Evolutionary conservation across 2,797 vertebrate genomes (phyloP).

Genomic region (Anabacerthia variegaticeps): DNA sequence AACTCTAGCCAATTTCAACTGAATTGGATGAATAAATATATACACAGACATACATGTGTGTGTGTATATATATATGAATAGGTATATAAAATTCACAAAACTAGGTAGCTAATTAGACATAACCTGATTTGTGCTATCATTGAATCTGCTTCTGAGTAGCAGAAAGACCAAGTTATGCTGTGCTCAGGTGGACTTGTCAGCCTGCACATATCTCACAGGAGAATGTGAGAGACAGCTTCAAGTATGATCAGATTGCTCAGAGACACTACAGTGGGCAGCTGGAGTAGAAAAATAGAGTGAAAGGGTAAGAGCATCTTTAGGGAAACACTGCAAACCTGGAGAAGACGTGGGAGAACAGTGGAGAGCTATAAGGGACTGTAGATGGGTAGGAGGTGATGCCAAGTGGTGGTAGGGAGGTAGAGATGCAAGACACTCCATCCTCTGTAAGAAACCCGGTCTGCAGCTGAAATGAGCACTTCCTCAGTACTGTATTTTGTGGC

Average conservation of each 20-base stretch:
- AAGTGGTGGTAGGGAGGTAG: not conserved
- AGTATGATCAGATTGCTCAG: not conserved
- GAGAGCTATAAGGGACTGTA: not conserved
- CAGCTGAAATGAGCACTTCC: not conserved
- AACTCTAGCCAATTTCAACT: not conserved
- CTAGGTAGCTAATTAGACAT: not conserved
- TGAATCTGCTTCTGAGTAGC: not conserved
- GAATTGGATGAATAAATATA: not conserved
- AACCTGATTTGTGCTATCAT: not conserved
- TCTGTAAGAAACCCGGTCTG: not conserved
- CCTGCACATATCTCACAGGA: not conserved
- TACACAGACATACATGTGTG: accelerated
- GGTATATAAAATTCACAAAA: not conserved
- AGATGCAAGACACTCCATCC: not conserved
- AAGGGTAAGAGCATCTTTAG: not conserved
- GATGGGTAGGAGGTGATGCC: not conserved
- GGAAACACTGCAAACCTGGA: not conserved
- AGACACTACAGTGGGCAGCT: not conserved
- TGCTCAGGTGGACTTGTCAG: not conserved
- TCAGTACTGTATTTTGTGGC: not conserved
- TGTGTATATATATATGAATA: not conserved
- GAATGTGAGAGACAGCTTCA: not conserved
- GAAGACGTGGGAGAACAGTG: not conserved
- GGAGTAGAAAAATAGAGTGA: not conserved
- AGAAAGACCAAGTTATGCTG: not conserved